Base-by-base conservation (phyloP, 1,140 invertebrate genomes). In the Zaprionus ghesquierei region DNA sequence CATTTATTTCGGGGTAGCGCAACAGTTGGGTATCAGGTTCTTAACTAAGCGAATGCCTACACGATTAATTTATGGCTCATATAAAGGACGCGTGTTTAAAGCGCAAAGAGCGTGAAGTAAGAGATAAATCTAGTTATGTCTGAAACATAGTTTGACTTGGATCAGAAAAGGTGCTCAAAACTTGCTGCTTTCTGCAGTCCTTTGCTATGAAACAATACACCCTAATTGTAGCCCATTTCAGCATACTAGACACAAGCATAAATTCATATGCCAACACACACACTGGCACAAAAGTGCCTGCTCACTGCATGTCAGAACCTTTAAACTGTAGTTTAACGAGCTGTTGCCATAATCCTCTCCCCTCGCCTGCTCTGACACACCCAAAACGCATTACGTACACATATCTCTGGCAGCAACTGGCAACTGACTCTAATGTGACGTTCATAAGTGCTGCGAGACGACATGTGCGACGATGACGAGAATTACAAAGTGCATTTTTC, bases 401-500 rank as follows among this genome's bases (percentile, higher is more conserved):
- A 63, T 63, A 63, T 62, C 51, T 73, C 64, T 51, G 25, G 49
- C 63, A 54, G 59, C 9, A 68, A 49, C 41, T 41, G 41, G 41
- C 50, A 58, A 66, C 58, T 69, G 82, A 86, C 81, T 86, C 75
- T 86, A 86, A 86, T 87, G 82, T 86, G 82, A 86, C 82, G 81
- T 81, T 87, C 87, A 86, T 87, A 87, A 86, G 82, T 76, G 70
- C 71, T 70, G 63, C 55, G 75, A 65, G 81, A 79, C 82, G 77
- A 75, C 78, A 71, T 78, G 82, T 85, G 76, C 73, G 79, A 68
- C 69, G 53, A 77, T 86, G 82, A 81, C 71, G 75, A 86, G 78
- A 81, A 86, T 86, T 87, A 82, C 82, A 87, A 82, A 86, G 81
- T 86, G 81, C 82, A 86, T 86, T 86, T 86, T 82, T 87, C 75